These are phyloP conservation scores for Addax nasomaculatus DNA, from an alignment of 2,113 vertebrate species.

Conservation along the genomic window DNA sequence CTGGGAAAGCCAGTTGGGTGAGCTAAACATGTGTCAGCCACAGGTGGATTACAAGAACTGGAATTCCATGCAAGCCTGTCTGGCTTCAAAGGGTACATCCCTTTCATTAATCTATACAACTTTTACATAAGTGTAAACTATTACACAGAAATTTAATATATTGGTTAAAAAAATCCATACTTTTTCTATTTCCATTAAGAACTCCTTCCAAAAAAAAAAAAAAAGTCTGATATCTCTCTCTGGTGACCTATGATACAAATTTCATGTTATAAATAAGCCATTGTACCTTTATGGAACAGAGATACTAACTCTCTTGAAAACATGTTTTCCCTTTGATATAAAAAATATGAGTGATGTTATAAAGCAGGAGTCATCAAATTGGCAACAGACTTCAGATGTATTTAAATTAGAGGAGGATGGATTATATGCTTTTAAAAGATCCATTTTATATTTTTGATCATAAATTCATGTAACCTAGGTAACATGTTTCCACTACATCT, in stretches of 20 bases:
- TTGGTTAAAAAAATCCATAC: neutral
- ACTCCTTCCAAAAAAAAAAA: neutral
- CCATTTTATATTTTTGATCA: slow-evolving; percentile 56
- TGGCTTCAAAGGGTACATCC: neutral
- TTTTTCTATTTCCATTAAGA: neutral
- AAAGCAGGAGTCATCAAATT: slow-evolving; percentile 22
- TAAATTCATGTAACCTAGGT: slow-evolving; percentile 69
- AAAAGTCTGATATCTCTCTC: neutral
- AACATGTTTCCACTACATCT: slow-evolving; percentile 48
- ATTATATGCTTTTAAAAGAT: slow-evolving; percentile 36
- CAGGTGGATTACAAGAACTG: neutral
- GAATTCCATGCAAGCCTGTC: neutral
- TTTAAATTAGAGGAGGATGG: slow-evolving; percentile 30
- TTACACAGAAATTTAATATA: neutral
- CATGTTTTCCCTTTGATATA: slow-evolving; percentile 23
- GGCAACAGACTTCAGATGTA: slow-evolving; percentile 29
- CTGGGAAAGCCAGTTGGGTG: neutral
- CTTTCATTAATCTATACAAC: neutral
- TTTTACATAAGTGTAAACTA: neutral
- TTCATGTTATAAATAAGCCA: slow-evolving; percentile 2
- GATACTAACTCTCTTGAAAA: slow-evolving; percentile 17
- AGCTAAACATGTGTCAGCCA: neutral
- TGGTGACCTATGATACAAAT: slow-evolving; percentile 16
- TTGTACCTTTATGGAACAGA: neutral
- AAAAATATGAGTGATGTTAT: slow-evolving; percentile 28